Evolutionary conservation across 2,888 invertebrate species (phyloP).

Genomic region (Cephus nigrinus): DNA sequence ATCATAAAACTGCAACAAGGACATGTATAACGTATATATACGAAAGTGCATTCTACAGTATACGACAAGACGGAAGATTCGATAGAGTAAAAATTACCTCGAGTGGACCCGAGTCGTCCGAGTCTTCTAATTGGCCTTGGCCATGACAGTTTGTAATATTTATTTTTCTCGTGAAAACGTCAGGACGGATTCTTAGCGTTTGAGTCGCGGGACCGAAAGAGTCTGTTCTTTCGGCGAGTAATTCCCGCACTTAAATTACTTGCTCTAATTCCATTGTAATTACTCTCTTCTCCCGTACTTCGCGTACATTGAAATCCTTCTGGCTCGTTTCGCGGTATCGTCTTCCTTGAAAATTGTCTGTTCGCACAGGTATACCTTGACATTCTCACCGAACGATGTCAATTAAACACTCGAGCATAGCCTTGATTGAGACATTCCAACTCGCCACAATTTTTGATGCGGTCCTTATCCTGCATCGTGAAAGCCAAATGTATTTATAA

Average conservation of each 20-base stretch:
- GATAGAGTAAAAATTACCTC: not conserved
- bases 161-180: not conserved
- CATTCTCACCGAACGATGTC: conserved; percentile 39
- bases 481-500: conserved; percentile 40
- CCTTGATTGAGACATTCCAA: conserved; percentile 63
- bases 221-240: conserved; percentile 37
- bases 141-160: not conserved
- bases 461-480: conserved; percentile 32
- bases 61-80: not conserved
- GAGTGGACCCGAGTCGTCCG: not conserved
- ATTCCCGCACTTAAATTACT: conserved; percentile 52
- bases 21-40: not conserved
- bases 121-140: not conserved
- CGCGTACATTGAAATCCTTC: not conserved
- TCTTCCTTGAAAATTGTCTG: not conserved
- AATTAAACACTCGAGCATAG: conserved; percentile 47
- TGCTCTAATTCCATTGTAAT: conserved; percentile 59
- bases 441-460: conserved; percentile 43
- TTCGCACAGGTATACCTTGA: conserved; percentile 43
- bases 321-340: not conserved
- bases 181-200: conserved; percentile 25
- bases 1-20: not conserved
- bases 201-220: not conserved
- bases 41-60: not conserved
- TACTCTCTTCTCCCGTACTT: conserved; percentile 48